phyloP scores from a whole-genome alignment of 2,797 vertebrate genomes.

The Okamejei kenojei region DNA sequence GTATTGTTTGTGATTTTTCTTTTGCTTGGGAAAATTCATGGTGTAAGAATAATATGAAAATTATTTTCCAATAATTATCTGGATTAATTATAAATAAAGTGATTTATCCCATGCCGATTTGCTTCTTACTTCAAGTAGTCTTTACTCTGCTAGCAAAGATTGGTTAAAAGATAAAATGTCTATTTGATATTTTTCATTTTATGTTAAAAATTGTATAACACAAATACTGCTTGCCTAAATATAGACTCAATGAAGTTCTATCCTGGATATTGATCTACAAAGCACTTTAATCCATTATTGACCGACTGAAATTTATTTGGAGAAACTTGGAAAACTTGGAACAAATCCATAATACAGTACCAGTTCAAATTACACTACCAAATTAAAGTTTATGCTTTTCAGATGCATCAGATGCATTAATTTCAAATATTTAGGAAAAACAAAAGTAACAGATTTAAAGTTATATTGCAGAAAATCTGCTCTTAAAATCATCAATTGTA shows the following conservation, averaged over 20 bases:
- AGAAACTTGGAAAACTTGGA: not conserved
- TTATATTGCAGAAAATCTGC: not conserved
- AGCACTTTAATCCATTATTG: not conserved
- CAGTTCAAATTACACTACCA: not conserved
- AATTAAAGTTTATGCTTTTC: not conserved
- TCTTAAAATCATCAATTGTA: not conserved
- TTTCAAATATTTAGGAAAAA: not conserved
- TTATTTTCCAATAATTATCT: not conserved
- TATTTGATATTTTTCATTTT: too few relatives aligned
- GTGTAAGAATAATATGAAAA: not conserved
- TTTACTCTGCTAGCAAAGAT: not conserved
- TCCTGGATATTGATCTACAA: too few relatives aligned
- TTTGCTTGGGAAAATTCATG: not conserved
- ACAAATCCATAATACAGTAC: not conserved
- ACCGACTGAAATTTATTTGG: not conserved
- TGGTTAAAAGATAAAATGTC: too few relatives aligned
- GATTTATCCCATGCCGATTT: not conserved
- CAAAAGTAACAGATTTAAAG: not conserved
- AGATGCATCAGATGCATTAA: not conserved
- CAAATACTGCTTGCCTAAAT: too few relatives aligned
- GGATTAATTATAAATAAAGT: slow-evolving; percentile 18
- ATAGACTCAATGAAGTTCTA: too few relatives aligned
- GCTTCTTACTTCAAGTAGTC: not conserved
- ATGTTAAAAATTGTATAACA: too few relatives aligned
- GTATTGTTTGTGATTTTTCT: not conserved